phyloP scores from a whole-genome alignment of 1,140 invertebrate genomes.

The Ceratina australensis region DNA sequence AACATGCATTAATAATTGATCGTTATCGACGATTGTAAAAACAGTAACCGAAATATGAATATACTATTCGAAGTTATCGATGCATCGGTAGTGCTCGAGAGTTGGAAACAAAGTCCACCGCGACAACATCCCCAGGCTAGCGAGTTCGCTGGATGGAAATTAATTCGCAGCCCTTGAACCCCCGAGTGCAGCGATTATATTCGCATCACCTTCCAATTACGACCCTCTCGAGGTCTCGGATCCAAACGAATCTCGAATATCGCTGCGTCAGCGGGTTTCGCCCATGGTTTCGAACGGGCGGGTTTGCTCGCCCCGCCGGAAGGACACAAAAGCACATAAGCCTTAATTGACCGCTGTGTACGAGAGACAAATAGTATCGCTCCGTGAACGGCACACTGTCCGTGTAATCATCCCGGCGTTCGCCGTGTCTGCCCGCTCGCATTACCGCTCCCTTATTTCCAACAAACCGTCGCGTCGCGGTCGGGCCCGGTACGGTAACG shows the following conservation, averaged over 20 bases:
- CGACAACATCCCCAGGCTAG: background rate
- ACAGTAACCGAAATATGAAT: too few species aligned
- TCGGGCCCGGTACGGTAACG: background rate
- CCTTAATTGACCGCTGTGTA: constrained; percentile 59
- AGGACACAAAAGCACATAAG: constrained; percentile 62
- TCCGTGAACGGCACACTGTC: constrained; percentile 46
- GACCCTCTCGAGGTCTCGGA: background rate
- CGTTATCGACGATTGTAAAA: too few species aligned
- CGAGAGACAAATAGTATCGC: constrained; percentile 54
- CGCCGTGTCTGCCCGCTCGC: constrained; percentile 32
- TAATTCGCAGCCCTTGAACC: background rate
- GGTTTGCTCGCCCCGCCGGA: constrained; percentile 46
- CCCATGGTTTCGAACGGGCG: background rate
- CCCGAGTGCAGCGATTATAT: constrained; percentile 1
- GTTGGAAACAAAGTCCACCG: background rate
- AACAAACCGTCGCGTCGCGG: background rate
- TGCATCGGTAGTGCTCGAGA: background rate
- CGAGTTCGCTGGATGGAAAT: background rate
- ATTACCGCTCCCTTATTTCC: constrained; percentile 38
- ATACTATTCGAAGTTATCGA: background rate
- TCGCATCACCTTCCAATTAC: constrained; percentile 13
- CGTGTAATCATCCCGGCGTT: constrained; percentile 35
- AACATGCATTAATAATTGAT: too few species aligned
- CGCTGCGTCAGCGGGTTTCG: constrained; percentile 27
- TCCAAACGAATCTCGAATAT: constrained; percentile 30